Evolutionary conservation across 1,140 invertebrate genomes (phyloP), one percentile per base, ranked within the genome.

Genomic region (Trypoxylus dichotomus): DNA sequence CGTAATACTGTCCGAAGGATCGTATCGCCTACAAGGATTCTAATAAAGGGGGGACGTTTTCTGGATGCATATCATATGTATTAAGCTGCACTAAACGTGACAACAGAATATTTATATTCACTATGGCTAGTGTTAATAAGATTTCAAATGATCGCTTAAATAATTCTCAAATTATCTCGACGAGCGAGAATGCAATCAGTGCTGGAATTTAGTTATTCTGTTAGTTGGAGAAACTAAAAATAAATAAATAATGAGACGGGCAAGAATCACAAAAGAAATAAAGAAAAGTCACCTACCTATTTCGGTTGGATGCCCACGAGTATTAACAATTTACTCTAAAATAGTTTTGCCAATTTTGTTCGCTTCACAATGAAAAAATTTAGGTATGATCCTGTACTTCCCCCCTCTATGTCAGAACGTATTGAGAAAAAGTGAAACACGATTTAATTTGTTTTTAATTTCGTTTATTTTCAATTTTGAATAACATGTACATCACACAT

Each of bases 401-500:
- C 60, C 60, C 60, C 60, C 60, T 68, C 24, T 68, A 68, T 68
- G 47, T 71, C 5, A 71, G 24, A 71, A 71, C 6, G 27, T 29
- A 71, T n/a, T 11, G 21, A 74, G 15, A n/a, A 37, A 41, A 41
- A 83, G 79, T 80, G 71, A 84, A 83, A 83, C 79, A 25, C 75
- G 71, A 27, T 80, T 74, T 75, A 76, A 80, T 77, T 73, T 81
- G 60, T 24, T 79, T 80, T 78, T 79, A 82, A 81, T 84, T 84
- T 82, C 79, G 80, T 84, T 85, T 86, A 84, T 85, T 84, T 78
- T 84, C 81, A 85, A 85, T 85, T 85, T 86, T 85, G 85, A 86
- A 84, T 85, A 86, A 86, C 85, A 86, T 85, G 82, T 86, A 86
- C 85, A 86, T 85, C 85, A 86, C 85, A 86, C 85, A 85, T 84